These are phyloP conservation scores for Drepana arcuata DNA, from an alignment of 1,140 invertebrate genomes.

Conservation along the genomic window DNA sequence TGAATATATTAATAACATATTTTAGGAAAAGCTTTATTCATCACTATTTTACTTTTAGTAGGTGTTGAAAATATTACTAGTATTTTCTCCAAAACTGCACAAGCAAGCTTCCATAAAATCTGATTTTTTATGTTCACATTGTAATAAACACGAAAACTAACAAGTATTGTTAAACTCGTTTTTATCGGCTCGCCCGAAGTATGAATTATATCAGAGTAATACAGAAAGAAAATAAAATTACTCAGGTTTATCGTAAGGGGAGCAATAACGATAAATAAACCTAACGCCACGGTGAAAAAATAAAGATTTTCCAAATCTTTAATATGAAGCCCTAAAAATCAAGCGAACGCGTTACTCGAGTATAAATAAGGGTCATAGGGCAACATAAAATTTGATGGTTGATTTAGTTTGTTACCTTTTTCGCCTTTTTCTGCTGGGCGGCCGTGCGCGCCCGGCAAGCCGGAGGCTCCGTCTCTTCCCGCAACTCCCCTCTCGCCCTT, in stretches of 20 bases:
- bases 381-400: constrained; percentile 67
- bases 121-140: no score
- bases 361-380: constrained; percentile 59
- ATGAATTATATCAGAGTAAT: not conserved
- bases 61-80: no score
- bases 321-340: constrained; percentile 48
- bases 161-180: not conserved
- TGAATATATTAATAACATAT: no score
- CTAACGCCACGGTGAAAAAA: constrained; percentile 28
- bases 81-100: no score
- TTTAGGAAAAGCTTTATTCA: no score
- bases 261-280: constrained; percentile 44
- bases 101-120: no score
- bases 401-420: constrained; percentile 66
- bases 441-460: constrained; percentile 62
- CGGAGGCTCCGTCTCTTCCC: constrained; percentile 50
- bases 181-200: not conserved
- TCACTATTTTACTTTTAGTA: no score
- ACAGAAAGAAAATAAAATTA: constrained; percentile 25
- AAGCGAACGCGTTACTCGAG: constrained; percentile 38
- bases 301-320: constrained; percentile 64
- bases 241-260: constrained; percentile 25
- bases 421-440: constrained; percentile 71
- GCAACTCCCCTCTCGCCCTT: constrained; percentile 51
- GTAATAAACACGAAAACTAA: no score